Percentiles rank a stretch among this genome's conserved stretches.
phyloP scores from a whole-genome alignment of 2,113 vertebrate genomes.

The Butorides virescens region DNA sequence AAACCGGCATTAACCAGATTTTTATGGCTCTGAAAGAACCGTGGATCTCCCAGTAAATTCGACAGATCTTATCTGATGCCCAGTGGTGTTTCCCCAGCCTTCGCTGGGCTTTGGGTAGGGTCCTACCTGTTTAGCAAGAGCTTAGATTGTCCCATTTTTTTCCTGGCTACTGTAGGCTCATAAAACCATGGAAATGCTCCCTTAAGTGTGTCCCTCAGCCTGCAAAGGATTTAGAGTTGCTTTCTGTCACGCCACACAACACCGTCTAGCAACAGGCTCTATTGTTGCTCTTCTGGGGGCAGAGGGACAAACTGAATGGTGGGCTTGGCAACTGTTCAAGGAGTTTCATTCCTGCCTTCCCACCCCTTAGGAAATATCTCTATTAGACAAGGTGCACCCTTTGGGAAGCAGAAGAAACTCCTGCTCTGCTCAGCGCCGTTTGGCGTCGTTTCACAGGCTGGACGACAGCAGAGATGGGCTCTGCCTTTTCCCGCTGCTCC shows the following conservation, averaged over 20 bases:
- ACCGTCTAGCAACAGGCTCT: not conserved
- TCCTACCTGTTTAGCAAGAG: not conserved
- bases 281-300: not conserved
- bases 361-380: slow-evolving; percentile 3
- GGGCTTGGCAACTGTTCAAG: slow-evolving; percentile 20
- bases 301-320: slow-evolving; percentile 18
- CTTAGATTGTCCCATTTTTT: not conserved
- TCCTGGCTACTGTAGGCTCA: not conserved
- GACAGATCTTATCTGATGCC: not conserved
- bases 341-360: not conserved
- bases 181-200: not conserved
- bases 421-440: not conserved
- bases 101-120: not conserved
- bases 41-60: not conserved
- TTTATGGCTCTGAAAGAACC: not conserved
- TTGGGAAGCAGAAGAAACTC: not conserved
- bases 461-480: not conserved
- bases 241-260: not conserved
- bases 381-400: slow-evolving; percentile 15
- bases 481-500: not conserved
- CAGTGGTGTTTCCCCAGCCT: not conserved
- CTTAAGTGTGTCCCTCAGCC: not conserved
- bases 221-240: not conserved
- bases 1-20: not conserved
- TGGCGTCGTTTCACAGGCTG: not conserved